These are phyloP conservation scores for human DNA, from an alignment of 2,113 vertebrate species.

Conservation along the genomic window GRCh38 chr1:223229501-223230000, in stretches of 20 bases:
- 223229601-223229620: neutral
- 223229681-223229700: slow-evolving; percentile 9
- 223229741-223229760: slow-evolving; percentile 30
- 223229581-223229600: neutral
- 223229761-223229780: neutral
- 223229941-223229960: neutral
- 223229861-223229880: neutral
- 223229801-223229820: neutral
- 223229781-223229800: neutral
- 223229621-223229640: neutral
- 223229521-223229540: neutral
- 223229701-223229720: neutral
- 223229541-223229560: fast-evolving
- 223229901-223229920: neutral
- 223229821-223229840: neutral
- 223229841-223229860: neutral
- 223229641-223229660: neutral
- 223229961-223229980: neutral
- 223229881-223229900: fast-evolving
- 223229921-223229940: no score
- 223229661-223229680: neutral
- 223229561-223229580: neutral
- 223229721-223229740: slow-evolving; percentile 34
- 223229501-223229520: neutral
- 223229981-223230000: neutral